Conservation (phyloP, 2,113 vertebrate genomes). For the Mustela lutreola region DNA sequence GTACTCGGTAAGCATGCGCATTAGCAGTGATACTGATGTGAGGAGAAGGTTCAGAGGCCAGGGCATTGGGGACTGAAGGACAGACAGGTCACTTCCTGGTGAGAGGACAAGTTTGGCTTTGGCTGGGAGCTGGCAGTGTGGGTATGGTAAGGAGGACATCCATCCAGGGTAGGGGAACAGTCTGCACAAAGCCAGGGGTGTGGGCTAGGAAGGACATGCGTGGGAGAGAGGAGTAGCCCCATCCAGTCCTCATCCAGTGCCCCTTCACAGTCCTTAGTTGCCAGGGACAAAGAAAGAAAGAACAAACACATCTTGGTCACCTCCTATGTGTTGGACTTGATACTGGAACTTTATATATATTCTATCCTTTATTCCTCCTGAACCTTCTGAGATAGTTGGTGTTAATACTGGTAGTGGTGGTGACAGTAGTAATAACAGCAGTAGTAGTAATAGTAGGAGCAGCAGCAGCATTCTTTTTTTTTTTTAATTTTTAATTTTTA, state of each 20-base stretch:
- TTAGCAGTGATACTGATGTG: not conserved
- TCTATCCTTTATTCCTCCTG: not conserved
- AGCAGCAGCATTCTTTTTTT: not conserved
- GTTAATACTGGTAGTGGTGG: accelerated
- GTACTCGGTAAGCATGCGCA: not conserved
- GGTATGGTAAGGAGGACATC: not conserved
- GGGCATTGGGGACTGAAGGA: not conserved
- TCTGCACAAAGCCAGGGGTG: not conserved
- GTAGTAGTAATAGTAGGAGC: not conserved
- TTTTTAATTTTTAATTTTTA: too few species aligned
- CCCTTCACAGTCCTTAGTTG: not conserved
- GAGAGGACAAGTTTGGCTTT: not conserved
- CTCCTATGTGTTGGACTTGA: not conserved
- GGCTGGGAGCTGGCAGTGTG: too few species aligned
- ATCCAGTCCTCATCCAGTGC: not conserved
- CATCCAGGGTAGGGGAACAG: not conserved
- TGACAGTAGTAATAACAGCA: accelerated
- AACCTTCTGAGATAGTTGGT: not conserved
- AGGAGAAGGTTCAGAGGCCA: not conserved
- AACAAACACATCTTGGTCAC: not conserved
- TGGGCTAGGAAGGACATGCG: accelerated
- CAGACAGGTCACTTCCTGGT: not conserved
- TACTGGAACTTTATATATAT: not conserved
- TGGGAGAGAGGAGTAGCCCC: not conserved
- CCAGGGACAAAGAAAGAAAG: not conserved